These are phyloP conservation scores for Phodopus roborovskii DNA, from an alignment of 2,113 vertebrate species.

Conservation along the genomic window DNA sequence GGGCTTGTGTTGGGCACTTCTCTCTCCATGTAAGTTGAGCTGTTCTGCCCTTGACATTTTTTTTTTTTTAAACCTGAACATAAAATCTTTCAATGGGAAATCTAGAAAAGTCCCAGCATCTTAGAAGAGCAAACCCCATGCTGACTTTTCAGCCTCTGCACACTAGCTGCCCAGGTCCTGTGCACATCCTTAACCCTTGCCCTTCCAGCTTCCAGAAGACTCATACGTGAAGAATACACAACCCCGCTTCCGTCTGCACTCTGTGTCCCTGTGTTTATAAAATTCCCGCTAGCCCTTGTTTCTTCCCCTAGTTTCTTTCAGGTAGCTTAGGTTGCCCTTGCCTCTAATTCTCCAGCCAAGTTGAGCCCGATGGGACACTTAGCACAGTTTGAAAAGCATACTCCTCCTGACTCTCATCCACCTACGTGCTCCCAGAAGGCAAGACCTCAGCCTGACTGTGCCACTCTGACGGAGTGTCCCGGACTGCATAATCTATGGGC, in stretches of 20 bases:
- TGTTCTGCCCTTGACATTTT: background rate
- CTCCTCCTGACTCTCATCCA: background rate
- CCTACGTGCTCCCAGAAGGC: background rate
- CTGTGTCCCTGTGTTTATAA: background rate
- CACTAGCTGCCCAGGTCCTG: too few relatives aligned
- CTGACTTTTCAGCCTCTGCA: background rate
- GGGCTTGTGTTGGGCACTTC: background rate
- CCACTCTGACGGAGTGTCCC: background rate
- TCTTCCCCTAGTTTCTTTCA: background rate
- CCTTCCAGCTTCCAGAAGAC: background rate
- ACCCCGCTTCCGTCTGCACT: background rate
- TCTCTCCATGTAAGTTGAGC: background rate
- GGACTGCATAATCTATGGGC: background rate
- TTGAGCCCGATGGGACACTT: fast-evolving
- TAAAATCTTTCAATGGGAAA: background rate
- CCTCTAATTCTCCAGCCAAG: background rate
- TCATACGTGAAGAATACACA: too few relatives aligned
- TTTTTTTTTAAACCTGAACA: background rate
- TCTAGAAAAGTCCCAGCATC: background rate
- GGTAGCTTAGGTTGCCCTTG: background rate
- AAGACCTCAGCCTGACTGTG: background rate
- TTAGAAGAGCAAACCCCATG: background rate
- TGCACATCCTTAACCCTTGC: background rate
- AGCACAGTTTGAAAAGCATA: background rate
- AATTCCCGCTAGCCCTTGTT: background rate